A percentile compares a stretch with the other conserved stretches of the same genome.
These are phyloP conservation scores for Drosophila teissieri DNA, from an alignment of 1,140 invertebrate species.

Conservation along the genomic window DNA sequence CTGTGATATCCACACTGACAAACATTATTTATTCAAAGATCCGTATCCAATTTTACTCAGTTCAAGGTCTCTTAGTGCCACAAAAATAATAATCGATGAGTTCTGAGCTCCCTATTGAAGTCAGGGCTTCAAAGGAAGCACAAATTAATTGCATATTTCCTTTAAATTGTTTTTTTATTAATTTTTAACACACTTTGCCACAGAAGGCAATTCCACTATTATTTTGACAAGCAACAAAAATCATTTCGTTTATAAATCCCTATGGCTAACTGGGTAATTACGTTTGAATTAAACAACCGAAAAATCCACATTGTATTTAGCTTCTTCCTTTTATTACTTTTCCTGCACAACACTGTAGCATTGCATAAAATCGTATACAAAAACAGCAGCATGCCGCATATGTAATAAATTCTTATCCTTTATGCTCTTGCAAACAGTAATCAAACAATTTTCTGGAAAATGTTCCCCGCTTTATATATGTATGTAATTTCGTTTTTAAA, in stretches of 20 bases:
- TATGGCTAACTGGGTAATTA: too few relatives aligned
- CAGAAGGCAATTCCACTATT: too few relatives aligned
- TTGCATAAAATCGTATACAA: constrained; percentile 5
- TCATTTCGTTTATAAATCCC: too few relatives aligned
- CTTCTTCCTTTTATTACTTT: background rate
- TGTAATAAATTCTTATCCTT: constrained; percentile 48
- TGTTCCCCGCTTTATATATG: constrained; percentile 41
- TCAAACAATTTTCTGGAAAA: constrained; percentile 58
- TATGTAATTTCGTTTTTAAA: constrained; percentile 69
- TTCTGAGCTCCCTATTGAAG: too few relatives aligned
- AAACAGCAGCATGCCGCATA: background rate
- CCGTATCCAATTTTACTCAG: background rate
- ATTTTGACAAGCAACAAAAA: too few relatives aligned
- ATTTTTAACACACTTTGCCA: too few relatives aligned
- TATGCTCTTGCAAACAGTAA: constrained; percentile 48
- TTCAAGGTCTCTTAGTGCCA: background rate
- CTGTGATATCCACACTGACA: background rate
- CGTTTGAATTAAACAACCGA: background rate
- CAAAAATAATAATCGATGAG: background rate
- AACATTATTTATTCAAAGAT: too few relatives aligned
- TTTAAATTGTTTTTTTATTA: too few relatives aligned
- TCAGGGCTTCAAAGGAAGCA: background rate
- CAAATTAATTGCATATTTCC: too few relatives aligned
- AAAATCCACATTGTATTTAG: background rate
- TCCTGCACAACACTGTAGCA: constrained; percentile 10